Conservation (phyloP, 2,888 invertebrate species). For the Lycophotia porphyrea region DNA sequence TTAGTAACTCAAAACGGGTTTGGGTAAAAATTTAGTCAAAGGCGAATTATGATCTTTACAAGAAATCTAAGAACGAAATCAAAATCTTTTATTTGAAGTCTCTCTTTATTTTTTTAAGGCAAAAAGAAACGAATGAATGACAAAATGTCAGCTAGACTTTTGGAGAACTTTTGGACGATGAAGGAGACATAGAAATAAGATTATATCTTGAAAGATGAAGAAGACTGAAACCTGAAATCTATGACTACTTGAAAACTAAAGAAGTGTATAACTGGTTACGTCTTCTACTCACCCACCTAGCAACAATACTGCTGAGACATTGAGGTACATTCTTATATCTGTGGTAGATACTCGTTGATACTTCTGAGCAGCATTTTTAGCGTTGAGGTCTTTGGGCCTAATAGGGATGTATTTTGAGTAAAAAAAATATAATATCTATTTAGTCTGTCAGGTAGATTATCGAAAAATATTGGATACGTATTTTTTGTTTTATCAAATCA, state of each 20-base stretch:
- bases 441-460: no score
- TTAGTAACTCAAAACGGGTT: neutral
- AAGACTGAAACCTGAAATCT: neutral
- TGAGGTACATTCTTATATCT: neutral
- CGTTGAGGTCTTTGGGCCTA: neutral
- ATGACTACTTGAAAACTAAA: neutral
- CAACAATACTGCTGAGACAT: neutral
- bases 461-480: no score
- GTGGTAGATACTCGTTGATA: neutral
- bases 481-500: no score
- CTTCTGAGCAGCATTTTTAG: neutral
- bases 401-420: no score
- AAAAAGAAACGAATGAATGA: neutral
- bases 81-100: neutral
- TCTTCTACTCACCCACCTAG: no score
- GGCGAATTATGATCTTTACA: neutral
- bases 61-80: neutral
- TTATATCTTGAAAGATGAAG: neutral
- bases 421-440: no score
- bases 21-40: constrained; percentile 3
- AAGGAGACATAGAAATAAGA: neutral
- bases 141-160: neutral
- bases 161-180: constrained; percentile 22
- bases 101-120: neutral
- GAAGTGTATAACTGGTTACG: no score